Percentiles rank a stretch among this genome's conserved stretches.
phyloP scores from a whole-genome alignment of 2,113 vertebrate species.

The Melanotaenia duboulayi region DNA sequence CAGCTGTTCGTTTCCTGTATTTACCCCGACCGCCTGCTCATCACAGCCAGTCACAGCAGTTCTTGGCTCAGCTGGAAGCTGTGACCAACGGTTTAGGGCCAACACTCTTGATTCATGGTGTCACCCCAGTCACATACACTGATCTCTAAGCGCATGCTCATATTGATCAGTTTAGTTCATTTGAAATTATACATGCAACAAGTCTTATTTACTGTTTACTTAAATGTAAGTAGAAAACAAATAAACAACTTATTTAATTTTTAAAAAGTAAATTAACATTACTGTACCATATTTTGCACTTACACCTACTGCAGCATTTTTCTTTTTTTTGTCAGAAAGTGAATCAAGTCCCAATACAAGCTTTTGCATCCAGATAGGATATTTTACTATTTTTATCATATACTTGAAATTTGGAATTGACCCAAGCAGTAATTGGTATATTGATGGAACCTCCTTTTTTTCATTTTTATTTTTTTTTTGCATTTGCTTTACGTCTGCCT shows the following conservation, averaged over 20 bases:
- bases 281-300: neutral
- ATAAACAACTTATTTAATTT: constrained; percentile 1
- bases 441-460: neutral
- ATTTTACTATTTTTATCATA: constrained; percentile 36
- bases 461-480: neutral
- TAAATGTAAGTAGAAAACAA: constrained; percentile 9
- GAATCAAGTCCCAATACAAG: constrained; percentile 13
- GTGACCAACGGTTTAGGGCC: constrained; percentile 87
- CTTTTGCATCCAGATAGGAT: constrained; percentile 30
- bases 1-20: constrained; percentile 90
- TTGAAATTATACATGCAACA: neutral
- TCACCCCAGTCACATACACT: constrained; percentile 92
- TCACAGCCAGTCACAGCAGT: constrained; percentile 78
- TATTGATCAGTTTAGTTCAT: neutral
- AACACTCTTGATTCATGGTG: constrained; percentile 88
- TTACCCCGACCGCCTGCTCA: constrained; percentile 86
- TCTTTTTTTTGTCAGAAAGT: neutral
- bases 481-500: constrained; percentile 2
- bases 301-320: neutral
- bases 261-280: neutral
- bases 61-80: constrained; percentile 85
- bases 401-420: constrained; percentile 40
- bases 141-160: constrained; percentile 83
- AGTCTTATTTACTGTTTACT: neutral
- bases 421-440: neutral